Evolutionary conservation across 2,113 vertebrate species (phyloP).

Genomic region (Dicerorhinus sumatrensis): DNA sequence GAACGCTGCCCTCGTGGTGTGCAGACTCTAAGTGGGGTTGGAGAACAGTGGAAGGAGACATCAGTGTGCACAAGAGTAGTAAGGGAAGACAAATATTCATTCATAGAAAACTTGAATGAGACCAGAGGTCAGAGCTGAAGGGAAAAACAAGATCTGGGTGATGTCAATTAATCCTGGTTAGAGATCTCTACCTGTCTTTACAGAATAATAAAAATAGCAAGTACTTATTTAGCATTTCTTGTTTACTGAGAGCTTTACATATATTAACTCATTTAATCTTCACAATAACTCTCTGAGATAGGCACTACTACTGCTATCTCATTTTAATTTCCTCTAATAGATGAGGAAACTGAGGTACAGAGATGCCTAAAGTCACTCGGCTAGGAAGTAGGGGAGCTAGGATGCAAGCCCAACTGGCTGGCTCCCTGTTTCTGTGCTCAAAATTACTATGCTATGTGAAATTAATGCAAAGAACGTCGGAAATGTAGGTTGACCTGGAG

Average conservation of each 20-base stretch:
- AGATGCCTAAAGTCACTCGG: neutral
- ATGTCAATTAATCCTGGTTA: neutral
- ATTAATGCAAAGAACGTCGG: neutral
- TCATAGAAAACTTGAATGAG: slow-evolving; percentile 19
- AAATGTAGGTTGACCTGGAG: slow-evolving; percentile 26
- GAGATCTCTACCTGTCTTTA: slow-evolving; percentile 27
- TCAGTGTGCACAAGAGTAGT: slow-evolving; percentile 7
- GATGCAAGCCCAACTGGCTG: neutral
- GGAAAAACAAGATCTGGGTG: neutral
- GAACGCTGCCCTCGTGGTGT: neutral
- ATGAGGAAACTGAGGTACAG: neutral
- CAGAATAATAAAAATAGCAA: slow-evolving; percentile 25
- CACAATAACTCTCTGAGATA: neutral
- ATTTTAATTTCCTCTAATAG: slow-evolving; percentile 21
- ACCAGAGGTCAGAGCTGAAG: slow-evolving; percentile 16
- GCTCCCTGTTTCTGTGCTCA: slow-evolving; percentile 1
- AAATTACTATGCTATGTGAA: neutral
- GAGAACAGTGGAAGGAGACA: neutral
- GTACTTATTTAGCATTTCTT: slow-evolving; percentile 29
- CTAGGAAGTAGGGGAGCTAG: neutral
- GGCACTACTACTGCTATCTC: neutral
- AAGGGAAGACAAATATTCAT: slow-evolving; percentile 1
- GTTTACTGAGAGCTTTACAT: slow-evolving; percentile 25
- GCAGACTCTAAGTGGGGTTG: neutral
- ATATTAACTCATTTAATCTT: slow-evolving; percentile 24